phyloP scores from a whole-genome alignment of 2,113 vertebrate genomes.

The Tragelaphus scriptus region DNA sequence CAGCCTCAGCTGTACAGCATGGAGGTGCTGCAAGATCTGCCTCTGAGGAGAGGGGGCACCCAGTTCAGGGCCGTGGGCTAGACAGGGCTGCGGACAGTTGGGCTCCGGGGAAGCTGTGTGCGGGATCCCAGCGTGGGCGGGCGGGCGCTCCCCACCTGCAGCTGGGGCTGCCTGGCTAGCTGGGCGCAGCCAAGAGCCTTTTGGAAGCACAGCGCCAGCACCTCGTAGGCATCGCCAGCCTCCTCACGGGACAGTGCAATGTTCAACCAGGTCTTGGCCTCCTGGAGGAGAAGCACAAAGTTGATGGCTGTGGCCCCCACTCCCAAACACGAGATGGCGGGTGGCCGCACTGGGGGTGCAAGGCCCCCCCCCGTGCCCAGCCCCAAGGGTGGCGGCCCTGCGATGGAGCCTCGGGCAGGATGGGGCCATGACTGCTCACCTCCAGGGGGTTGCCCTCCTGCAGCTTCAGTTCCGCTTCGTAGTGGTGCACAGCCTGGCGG shows the following conservation, averaged over 20 bases:
- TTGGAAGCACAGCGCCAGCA: conserved; percentile 78
- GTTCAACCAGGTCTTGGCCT: conserved; percentile 90
- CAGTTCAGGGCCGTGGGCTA: not conserved
- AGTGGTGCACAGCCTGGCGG: conserved; percentile 82
- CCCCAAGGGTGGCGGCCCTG: not conserved
- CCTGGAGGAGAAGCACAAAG: conserved; percentile 72
- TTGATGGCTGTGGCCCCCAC: accelerated
- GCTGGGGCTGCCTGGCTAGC: conserved; percentile 56
- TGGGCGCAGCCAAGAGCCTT: conserved; percentile 81
- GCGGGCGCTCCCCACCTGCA: conserved; percentile 66
- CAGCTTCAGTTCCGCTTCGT: conserved; percentile 84
- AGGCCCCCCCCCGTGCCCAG: accelerated
- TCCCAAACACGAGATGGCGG: accelerated
- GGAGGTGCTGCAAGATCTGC: conserved; percentile 81
- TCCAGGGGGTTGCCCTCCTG: conserved; percentile 82
- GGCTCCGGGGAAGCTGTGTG: too few relatives aligned
- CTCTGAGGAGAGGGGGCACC: conserved; percentile 32
- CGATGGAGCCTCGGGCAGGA: not conserved
- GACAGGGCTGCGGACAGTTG: accelerated
- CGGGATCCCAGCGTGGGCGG: accelerated
- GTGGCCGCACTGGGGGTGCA: not conserved
- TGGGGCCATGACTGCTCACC: conserved; percentile 63
- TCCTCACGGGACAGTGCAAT: conserved; percentile 87
- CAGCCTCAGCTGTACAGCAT: conserved; percentile 74
- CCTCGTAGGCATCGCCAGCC: conserved; percentile 54